Conservation (phyloP, 1,140 invertebrate species). For the Branchinecta lynchi region DNA sequence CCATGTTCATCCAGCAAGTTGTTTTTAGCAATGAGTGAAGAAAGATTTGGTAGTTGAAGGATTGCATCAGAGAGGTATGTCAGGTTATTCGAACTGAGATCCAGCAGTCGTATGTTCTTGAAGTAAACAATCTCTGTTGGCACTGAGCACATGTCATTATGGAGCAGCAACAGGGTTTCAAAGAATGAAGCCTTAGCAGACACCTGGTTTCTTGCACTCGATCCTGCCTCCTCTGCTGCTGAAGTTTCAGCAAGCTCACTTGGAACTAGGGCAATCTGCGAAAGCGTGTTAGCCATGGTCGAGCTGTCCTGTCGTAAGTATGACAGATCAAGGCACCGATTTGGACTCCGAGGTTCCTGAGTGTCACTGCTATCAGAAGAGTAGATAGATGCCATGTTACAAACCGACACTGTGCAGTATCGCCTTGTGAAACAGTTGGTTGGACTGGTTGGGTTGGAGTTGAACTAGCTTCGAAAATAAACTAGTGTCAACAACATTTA, state of each 20-base stretch:
- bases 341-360: not conserved
- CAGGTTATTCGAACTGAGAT: slow-evolving; percentile 75
- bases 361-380: slow-evolving; percentile 3
- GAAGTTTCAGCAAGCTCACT: not conserved
- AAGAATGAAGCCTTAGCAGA: slow-evolving; percentile 35
- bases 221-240: not conserved
- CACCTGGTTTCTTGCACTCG: not conserved
- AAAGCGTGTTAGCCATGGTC: not conserved
- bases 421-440: too few species aligned
- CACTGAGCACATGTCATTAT: slow-evolving; percentile 43
- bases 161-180: slow-evolving; percentile 51
- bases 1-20: slow-evolving; percentile 64
- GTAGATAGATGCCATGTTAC: not conserved
- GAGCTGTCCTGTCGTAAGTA: not conserved
- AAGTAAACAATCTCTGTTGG: slow-evolving; percentile 30
- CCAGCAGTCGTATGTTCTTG: slow-evolving; percentile 42
- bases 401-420: too few species aligned
- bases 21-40: slow-evolving; percentile 66
- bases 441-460: too few species aligned
- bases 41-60: slow-evolving; percentile 46
- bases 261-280: not conserved
- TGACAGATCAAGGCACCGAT: not conserved
- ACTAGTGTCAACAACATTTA: too few species aligned
- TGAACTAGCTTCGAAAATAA: too few species aligned
- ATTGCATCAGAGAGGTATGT: slow-evolving; percentile 55